A percentile compares a stretch with the other conserved stretches of the same genome.
These are phyloP conservation scores for Notamacropus eugenii DNA, from an alignment of 2,797 vertebrate genomes.

Conservation along the genomic window DNA sequence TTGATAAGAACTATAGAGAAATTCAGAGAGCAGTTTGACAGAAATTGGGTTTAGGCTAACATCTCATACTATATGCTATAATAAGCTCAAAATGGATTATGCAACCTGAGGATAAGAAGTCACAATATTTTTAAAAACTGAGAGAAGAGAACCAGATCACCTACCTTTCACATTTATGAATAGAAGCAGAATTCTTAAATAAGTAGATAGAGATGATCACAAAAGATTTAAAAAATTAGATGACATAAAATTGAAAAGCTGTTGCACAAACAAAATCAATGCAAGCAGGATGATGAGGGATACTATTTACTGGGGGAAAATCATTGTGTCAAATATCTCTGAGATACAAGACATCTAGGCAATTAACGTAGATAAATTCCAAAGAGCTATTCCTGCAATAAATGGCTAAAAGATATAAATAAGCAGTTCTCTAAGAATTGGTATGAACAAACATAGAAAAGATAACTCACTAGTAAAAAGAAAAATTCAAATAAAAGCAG, in stretches of 20 bases:
- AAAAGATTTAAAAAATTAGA: background rate
- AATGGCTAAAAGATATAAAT: background rate
- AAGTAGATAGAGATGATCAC: background rate
- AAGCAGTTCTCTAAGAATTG: background rate
- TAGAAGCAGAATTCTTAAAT: background rate
- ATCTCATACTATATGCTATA: background rate
- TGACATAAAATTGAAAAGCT: background rate
- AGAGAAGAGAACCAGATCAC: background rate
- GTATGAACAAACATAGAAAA: background rate
- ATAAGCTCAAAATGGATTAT: background rate
- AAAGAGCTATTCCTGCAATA: background rate
- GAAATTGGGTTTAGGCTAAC: background rate
- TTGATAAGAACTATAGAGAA: background rate
- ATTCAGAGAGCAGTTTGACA: background rate
- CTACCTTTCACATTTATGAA: background rate
- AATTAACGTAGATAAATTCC: background rate
- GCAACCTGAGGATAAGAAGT: background rate
- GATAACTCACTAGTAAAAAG: background rate
- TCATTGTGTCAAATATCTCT: background rate
- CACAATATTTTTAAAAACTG: background rate
- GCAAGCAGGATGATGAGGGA: background rate
- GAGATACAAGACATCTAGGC: too few relatives aligned
- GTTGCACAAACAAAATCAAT: background rate
- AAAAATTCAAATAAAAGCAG: background rate
- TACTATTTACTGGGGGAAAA: background rate